Base-by-base conservation (phyloP, 2,113 vertebrate genomes). In the Sorex fumeus region DNA sequence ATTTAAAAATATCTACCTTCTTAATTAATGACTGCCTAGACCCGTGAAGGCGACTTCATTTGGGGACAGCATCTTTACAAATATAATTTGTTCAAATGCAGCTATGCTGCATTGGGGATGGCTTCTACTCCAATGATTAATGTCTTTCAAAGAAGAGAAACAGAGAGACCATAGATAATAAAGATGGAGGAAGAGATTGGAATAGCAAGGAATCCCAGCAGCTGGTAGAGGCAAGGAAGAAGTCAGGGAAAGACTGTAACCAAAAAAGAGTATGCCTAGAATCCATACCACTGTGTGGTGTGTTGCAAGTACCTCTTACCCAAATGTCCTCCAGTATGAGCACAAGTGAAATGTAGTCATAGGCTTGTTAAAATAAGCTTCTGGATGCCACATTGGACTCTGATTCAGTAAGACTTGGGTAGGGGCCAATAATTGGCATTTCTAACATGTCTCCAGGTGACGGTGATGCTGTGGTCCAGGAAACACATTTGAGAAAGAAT, bases 141-240 rank as follows among this genome's bases (percentile, higher is more conserved):
- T 70, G 7, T 82, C 47, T 28, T 79, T 67, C 64, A 67, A 80
- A 84, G 70, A 88, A 71, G 11, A 81, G 43, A 87, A 81, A 88
- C 18, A 77, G 25, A 78, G 21, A 78, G n/a, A 87, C 74, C 66
- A n/a, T n/a, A n/a, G 2, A 57, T 13, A 82, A 45, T 69, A 43
- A 95, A 69, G 25, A 43, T 8, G 13, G 4, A 45, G 82, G 12
- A 1, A 47, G 85, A 57, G 36, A 27, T 36, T 50, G 27, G 27
- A 67, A 32, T 87, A 32, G 3, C 40, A 40, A 83, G 60, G 45
- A 69, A 34, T 60, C 5, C 71, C 74, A 69, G 76, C 32, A 93
- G 60, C 45, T 4, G 5, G 18, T 27, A 93, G 66, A 72, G 81
- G 18, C 7, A 45, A 32, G 36, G 79, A 94, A 81, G 75, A 86